Percentiles rank a stretch among this genome's conserved stretches.
These are phyloP conservation scores for Glyphotaelius pellucidus DNA, from an alignment of 2,888 invertebrate species.

Conservation along the genomic window DNA sequence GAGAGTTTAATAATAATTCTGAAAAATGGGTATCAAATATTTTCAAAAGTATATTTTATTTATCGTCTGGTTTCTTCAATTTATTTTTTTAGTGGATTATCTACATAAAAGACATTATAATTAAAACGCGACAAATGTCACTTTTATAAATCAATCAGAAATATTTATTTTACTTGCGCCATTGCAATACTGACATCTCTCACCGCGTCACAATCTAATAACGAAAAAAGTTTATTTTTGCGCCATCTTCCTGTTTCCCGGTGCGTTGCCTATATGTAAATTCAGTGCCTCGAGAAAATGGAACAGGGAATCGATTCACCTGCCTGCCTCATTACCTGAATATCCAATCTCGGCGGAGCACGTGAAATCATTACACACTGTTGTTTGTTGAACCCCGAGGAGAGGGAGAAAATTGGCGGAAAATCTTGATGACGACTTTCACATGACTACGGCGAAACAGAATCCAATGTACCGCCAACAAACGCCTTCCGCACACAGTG, in stretches of 20 bases:
- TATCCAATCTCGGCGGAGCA: conserved; percentile 54
- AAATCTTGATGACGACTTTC: conserved; percentile 26
- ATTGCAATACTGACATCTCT: neutral
- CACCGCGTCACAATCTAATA: neutral
- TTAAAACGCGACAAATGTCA: neutral
- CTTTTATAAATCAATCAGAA: neutral
- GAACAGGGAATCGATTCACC: conserved; percentile 55
- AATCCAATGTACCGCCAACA: conserved; percentile 7
- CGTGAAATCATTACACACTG: conserved; percentile 40
- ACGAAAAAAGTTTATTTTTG: neutral
- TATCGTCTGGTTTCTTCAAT: too few relatives aligned
- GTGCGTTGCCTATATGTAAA: conserved; percentile 42
- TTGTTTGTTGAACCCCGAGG: conserved; percentile 26
- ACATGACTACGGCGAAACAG: neutral
- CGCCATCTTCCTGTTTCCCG: neutral
- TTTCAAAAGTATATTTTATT: too few relatives aligned
- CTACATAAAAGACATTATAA: too few relatives aligned
- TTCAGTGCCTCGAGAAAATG: conserved; percentile 46
- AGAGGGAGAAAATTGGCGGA: conserved; percentile 11
- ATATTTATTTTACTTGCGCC: neutral
- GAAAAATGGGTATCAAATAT: too few relatives aligned
- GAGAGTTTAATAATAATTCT: too few relatives aligned
- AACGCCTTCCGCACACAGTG: neutral
- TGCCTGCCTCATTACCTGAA: conserved; percentile 54
- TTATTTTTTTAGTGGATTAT: too few relatives aligned